These are phyloP conservation scores for Caenorhabditis uteleia DNA, from an alignment of 2,888 invertebrate genomes.

Conservation along the genomic window DNA sequence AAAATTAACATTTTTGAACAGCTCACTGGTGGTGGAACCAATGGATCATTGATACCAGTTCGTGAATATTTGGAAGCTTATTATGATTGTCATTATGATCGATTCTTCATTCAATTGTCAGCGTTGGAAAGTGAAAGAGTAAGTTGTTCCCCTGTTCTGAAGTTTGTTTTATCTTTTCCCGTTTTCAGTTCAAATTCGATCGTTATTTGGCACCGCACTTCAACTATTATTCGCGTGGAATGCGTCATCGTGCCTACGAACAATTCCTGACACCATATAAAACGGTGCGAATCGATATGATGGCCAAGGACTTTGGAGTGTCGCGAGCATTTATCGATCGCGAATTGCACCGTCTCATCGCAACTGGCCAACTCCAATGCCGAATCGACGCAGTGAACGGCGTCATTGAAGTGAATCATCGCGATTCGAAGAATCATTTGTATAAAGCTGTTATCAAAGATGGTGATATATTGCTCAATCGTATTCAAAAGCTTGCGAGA, in stretches of 20 bases:
- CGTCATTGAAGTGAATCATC: constrained; percentile 91
- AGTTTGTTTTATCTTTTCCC: too few species aligned
- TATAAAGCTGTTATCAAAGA: constrained; percentile 83
- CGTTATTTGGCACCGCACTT: constrained; percentile 92
- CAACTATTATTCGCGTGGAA: constrained; percentile 93
- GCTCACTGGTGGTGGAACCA: constrained; percentile 75
- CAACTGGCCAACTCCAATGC: constrained; percentile 93
- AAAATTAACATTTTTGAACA: constrained; percentile 72
- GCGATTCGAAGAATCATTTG: constrained; percentile 86
- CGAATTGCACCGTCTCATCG: constrained; percentile 87
- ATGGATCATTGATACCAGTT: constrained; percentile 58
- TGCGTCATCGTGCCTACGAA: constrained; percentile 93
- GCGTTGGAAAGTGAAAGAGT: constrained; percentile 45
- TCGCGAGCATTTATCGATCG: constrained; percentile 91
- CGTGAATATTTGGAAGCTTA: constrained; percentile 80
- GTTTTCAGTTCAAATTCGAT: constrained; percentile 77
- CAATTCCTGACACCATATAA: constrained; percentile 93
- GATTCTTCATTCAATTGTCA: constrained; percentile 78
- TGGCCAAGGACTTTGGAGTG: constrained; percentile 81
- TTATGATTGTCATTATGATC: constrained; percentile 88
- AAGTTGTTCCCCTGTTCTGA: too few species aligned
- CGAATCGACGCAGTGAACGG: constrained; percentile 88
- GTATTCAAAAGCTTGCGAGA: constrained; percentile 96
- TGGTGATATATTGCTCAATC: constrained; percentile 93
- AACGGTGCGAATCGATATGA: constrained; percentile 68